These are phyloP conservation scores for Oxytorus armatus DNA, from an alignment of 2,888 invertebrate genomes.

Conservation along the genomic window DNA sequence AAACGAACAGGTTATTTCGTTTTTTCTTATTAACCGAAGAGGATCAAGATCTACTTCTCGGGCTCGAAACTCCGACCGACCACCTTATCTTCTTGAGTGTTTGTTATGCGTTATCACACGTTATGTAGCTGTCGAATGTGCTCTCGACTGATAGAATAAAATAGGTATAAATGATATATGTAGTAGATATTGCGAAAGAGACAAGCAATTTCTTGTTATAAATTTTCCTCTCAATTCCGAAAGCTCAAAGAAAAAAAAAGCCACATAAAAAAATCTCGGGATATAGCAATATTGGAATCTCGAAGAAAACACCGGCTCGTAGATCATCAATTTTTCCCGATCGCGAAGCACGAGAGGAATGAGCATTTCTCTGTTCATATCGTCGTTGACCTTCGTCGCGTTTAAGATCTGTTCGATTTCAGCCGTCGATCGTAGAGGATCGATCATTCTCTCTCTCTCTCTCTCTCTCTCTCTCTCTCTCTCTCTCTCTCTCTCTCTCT, in stretches of 20 bases:
- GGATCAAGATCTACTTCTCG: conserved; percentile 66
- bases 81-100: conserved; percentile 67
- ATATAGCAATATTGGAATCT: too few relatives aligned
- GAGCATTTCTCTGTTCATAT: neutral
- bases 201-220: conserved; percentile 11
- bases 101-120: conserved; percentile 65
- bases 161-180: conserved; percentile 35
- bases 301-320: neutral
- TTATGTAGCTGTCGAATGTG: conserved; percentile 67
- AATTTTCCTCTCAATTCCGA: conserved; percentile 12
- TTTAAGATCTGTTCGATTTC: conserved; percentile 1
- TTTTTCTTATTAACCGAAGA: conserved; percentile 51
- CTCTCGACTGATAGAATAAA: conserved; percentile 52
- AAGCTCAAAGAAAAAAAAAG: too few relatives aligned
- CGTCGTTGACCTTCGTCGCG: conserved; percentile 9
- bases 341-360: neutral
- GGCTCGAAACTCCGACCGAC: conserved; percentile 43
- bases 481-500: neutral
- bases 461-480: neutral
- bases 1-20: neutral
- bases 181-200: conserved; percentile 42
- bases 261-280: too few relatives aligned
- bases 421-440: neutral
- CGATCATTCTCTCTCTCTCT: neutral
- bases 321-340: conserved; percentile 1